Evolutionary conservation across 1,140 invertebrate genomes (phyloP).

Genomic region (Psilanteris sp.): DNA sequence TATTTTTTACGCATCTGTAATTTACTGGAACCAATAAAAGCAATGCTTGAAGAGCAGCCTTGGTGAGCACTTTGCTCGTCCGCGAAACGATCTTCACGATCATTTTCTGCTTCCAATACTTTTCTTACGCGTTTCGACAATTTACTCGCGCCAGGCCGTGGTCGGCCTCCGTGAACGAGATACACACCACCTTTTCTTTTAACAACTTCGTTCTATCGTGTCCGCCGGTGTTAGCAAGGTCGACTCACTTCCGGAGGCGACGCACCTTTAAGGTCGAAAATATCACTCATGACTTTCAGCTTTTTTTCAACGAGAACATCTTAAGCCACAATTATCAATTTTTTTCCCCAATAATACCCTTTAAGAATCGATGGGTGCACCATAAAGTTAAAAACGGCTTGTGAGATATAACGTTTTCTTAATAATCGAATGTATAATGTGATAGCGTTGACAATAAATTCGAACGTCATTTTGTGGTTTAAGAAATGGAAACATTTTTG

Average conservation of each 20-base stretch:
- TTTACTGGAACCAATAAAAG: slow-evolving; percentile 44
- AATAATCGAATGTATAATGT: too few species aligned
- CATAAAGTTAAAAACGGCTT: too few species aligned
- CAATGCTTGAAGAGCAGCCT: slow-evolving; percentile 40
- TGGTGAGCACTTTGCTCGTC: slow-evolving; percentile 20
- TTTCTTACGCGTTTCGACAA: slow-evolving; percentile 44
- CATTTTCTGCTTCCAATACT: slow-evolving; percentile 21
- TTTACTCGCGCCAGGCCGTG: slow-evolving; percentile 15
- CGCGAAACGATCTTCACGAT: slow-evolving; percentile 1
- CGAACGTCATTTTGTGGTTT: too few species aligned
- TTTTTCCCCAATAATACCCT: too few species aligned
- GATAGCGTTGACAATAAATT: too few species aligned
- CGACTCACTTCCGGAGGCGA: slow-evolving; percentile 60
- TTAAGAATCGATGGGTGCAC: too few species aligned
- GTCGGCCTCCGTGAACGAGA: slow-evolving; percentile 41
- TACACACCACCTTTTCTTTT: slow-evolving; percentile 49
- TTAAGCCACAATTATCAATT: too few species aligned
- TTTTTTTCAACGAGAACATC: too few species aligned
- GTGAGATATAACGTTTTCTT: too few species aligned
- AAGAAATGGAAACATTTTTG: too few species aligned
- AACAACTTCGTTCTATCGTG: slow-evolving; percentile 2
- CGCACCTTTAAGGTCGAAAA: slow-evolving; percentile 49
- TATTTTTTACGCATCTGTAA: slow-evolving; percentile 51
- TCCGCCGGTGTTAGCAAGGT: slow-evolving; percentile 43
- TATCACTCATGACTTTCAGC: too few species aligned